Evolutionary conservation across 2,888 invertebrate genomes (phyloP).

Genomic region (Plagiodera versicolora): DNA sequence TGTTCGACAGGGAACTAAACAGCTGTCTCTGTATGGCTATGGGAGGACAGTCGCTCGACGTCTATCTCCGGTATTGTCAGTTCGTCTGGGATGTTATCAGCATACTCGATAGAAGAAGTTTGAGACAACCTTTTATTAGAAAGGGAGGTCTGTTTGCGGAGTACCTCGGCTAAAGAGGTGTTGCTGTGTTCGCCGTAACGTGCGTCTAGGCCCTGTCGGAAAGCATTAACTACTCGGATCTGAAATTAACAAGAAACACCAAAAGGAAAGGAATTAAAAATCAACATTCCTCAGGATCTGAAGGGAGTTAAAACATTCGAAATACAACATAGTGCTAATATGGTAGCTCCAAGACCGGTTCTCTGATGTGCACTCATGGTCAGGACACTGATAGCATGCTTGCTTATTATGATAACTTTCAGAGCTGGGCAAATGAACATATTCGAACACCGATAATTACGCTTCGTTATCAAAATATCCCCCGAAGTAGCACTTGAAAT

Average conservation of each 20-base stretch:
- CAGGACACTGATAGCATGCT: slow-evolving; percentile 23
- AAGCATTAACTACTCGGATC: slow-evolving; percentile 99
- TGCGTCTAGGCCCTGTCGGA: slow-evolving; percentile 98
- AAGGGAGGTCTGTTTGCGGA: slow-evolving; percentile 90
- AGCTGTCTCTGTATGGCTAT: slow-evolving; percentile 94
- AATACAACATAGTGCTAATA: slow-evolving; percentile 37
- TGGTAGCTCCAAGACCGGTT: slow-evolving; percentile 40
- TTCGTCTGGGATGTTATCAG: slow-evolving; percentile 84
- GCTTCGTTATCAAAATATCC: no score
- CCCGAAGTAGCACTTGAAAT: no score
- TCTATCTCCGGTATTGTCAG: slow-evolving; percentile 89
- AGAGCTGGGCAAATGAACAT: not conserved
- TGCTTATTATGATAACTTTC: not conserved
- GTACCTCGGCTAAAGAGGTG: slow-evolving; percentile 89
- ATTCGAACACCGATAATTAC: no score
- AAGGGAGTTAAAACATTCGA: slow-evolving; percentile 54
- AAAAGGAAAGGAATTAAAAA: slow-evolving; percentile 57
- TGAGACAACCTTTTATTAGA: slow-evolving; percentile 85
- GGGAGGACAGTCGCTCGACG: slow-evolving; percentile 88
- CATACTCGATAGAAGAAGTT: slow-evolving; percentile 90
- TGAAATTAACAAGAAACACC: slow-evolving; percentile 65
- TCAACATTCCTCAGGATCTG: slow-evolving; percentile 51
- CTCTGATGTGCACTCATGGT: slow-evolving; percentile 30
- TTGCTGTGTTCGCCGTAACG: slow-evolving; percentile 90
- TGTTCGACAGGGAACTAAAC: slow-evolving; percentile 63